Evolutionary conservation across 2,797 vertebrate species (phyloP).

Genomic region (Oceanodroma leucorhoa): DNA sequence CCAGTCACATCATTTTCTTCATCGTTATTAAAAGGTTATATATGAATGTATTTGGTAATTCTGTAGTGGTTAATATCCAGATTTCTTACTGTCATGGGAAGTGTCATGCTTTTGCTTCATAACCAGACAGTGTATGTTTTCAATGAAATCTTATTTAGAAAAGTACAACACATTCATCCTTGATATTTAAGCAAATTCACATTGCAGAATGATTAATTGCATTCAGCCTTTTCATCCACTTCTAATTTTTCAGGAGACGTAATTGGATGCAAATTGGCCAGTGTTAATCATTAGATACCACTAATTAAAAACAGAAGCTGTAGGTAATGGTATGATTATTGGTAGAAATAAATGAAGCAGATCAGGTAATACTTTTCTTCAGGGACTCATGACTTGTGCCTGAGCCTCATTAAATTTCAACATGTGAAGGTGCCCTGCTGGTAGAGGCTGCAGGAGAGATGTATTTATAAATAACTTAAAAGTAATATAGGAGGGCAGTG

Average conservation of each 20-base stretch:
- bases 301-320: constrained; percentile 77
- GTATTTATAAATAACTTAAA: constrained; percentile 71
- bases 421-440: constrained; percentile 66
- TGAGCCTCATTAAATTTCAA: constrained; percentile 69
- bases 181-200: constrained; percentile 47
- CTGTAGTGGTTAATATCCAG: neutral
- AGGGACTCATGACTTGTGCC: constrained; percentile 60
- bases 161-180: constrained; percentile 39
- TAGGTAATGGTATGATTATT: constrained; percentile 75
- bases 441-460: constrained; percentile 32
- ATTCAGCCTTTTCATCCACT: constrained; percentile 58
- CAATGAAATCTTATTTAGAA: constrained; percentile 50
- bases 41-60: neutral
- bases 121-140: constrained; percentile 17
- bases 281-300: constrained; percentile 74
- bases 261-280: constrained; percentile 76
- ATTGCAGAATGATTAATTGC: constrained; percentile 65
- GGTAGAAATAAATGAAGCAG: constrained; percentile 74
- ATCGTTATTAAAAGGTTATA: neutral
- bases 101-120: neutral
- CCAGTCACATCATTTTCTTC: neutral
- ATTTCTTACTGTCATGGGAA: constrained; percentile 7
- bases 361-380: constrained; percentile 68
- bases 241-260: constrained; percentile 69
- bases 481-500: constrained; percentile 55